A percentile compares a stretch with the other conserved stretches of the same genome.
These are phyloP conservation scores for Phyllostomus hastatus DNA, from an alignment of 2,113 vertebrate species.

Conservation along the genomic window DNA sequence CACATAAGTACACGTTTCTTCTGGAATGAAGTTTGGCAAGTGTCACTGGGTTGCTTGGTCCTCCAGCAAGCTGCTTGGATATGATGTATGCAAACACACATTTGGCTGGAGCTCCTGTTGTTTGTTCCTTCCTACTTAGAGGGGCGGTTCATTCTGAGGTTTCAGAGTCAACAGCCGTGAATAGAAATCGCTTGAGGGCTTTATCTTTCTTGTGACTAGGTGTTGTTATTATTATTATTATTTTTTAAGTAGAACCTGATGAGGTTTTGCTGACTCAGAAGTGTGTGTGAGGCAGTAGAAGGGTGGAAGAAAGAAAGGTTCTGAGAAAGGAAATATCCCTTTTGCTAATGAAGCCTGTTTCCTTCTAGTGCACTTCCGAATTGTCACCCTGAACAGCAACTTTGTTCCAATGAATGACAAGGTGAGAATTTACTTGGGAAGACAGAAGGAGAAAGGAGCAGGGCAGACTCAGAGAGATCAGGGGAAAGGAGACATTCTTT, in stretches of 20 bases:
- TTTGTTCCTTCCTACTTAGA: background rate
- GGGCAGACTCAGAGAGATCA: background rate
- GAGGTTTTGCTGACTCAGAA: conserved; percentile 31
- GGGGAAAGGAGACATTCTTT: background rate
- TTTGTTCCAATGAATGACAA: conserved; percentile 45
- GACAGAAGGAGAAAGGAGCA: conserved; percentile 6
- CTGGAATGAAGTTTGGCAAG: background rate
- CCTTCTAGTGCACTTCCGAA: conserved; percentile 2
- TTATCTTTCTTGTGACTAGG: background rate
- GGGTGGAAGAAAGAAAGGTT: background rate
- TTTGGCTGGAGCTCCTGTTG: background rate
- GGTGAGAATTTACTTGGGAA: conserved; percentile 26
- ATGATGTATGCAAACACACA: background rate
- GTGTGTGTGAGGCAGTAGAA: background rate
- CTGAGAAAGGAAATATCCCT: background rate
- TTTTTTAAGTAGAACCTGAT: background rate
- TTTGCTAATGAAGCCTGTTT: background rate
- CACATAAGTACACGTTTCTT: background rate
- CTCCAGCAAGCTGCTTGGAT: background rate
- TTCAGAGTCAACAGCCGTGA: background rate
- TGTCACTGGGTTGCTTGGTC: background rate
- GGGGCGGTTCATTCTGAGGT: background rate
- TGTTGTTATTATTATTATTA: background rate
- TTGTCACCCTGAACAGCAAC: conserved; percentile 25
- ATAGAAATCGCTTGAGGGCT: background rate